Conservation (phyloP, 2,888 invertebrate species). For the Eupeodes luniger region DNA sequence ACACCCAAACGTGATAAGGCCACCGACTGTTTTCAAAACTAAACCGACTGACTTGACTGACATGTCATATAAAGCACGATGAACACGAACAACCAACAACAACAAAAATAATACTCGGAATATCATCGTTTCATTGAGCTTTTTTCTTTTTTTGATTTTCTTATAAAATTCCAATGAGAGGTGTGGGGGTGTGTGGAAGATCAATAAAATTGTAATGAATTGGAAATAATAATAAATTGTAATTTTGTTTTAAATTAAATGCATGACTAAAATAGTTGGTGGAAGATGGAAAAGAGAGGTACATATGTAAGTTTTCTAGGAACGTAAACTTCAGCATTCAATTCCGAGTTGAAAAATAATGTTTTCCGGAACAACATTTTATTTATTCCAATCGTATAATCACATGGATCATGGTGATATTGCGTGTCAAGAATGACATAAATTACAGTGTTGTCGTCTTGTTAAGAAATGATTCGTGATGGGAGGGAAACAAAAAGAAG, state of each 20-base stretch:
- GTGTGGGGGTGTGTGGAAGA: slow-evolving; percentile 16
- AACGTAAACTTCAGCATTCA: slow-evolving; percentile 13
- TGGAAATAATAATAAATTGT: slow-evolving; percentile 22
- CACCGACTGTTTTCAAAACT: slow-evolving; percentile 37
- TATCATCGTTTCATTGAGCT: slow-evolving; percentile 62
- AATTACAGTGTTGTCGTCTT: slow-evolving; percentile 13
- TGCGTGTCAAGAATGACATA: slow-evolving; percentile 49
- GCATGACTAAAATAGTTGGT: neutral
- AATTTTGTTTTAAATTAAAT: slow-evolving; percentile 11
- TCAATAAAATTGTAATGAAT: slow-evolving; percentile 11
- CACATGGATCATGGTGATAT: slow-evolving; percentile 31
- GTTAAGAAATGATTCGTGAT: neutral
- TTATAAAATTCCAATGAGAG: slow-evolving; percentile 44
- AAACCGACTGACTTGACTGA: slow-evolving; percentile 71
- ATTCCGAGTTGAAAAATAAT: slow-evolving; percentile 50
- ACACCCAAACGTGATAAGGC: slow-evolving; percentile 76
- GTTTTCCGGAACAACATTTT: slow-evolving; percentile 61
- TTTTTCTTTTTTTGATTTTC: slow-evolving; percentile 24
- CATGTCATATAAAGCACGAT: slow-evolving; percentile 58
- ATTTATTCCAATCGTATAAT: slow-evolving; percentile 26
- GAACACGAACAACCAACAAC: slow-evolving; percentile 33
- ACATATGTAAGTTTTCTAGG: slow-evolving; percentile 2
- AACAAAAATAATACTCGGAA: neutral
- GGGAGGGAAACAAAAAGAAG: neutral
- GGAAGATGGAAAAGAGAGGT: slow-evolving; percentile 15